These are phyloP conservation scores for Pyrrhia umbra DNA, from an alignment of 2,888 invertebrate species.

Conservation along the genomic window DNA sequence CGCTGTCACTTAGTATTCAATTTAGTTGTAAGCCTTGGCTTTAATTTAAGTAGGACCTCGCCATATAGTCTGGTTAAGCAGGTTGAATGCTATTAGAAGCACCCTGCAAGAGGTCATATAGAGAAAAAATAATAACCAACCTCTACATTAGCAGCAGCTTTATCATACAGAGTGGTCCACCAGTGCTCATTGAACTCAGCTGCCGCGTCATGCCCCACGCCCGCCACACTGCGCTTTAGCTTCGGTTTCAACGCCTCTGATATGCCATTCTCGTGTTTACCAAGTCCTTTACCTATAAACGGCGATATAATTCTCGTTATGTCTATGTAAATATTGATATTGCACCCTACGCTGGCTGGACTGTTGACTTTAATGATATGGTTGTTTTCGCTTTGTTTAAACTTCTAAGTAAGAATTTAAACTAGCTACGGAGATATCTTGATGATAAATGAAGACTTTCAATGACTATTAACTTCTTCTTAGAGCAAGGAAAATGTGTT, in stretches of 20 bases:
- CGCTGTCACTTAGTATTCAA: too few relatives aligned
- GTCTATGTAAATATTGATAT: neutral
- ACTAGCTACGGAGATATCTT: neutral
- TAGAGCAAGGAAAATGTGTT: too few relatives aligned
- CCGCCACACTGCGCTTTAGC: slow-evolving; percentile 94
- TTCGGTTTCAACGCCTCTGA: slow-evolving; percentile 94
- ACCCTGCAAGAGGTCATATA: too few relatives aligned
- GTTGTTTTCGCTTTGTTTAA: neutral
- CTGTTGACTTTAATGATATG: neutral
- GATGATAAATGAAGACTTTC: neutral
- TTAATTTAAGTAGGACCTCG: too few relatives aligned
- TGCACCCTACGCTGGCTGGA: too few relatives aligned
- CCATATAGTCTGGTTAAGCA: too few relatives aligned
- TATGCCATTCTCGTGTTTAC: slow-evolving; percentile 95
- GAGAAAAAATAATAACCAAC: slow-evolving; percentile 73
- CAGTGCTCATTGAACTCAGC: slow-evolving; percentile 95
- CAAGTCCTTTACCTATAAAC: slow-evolving; percentile 94
- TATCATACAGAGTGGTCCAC: slow-evolving; percentile 95
- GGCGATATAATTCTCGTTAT: too few relatives aligned
- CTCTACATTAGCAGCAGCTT: slow-evolving; percentile 92
- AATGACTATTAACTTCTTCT: neutral
- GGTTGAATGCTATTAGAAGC: too few relatives aligned
- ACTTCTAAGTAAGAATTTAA: neutral
- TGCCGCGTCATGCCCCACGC: slow-evolving; percentile 94
- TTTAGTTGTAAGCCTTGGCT: too few relatives aligned